phyloP scores from a whole-genome alignment of 1,140 invertebrate species.

The Drosophila triauraria region DNA sequence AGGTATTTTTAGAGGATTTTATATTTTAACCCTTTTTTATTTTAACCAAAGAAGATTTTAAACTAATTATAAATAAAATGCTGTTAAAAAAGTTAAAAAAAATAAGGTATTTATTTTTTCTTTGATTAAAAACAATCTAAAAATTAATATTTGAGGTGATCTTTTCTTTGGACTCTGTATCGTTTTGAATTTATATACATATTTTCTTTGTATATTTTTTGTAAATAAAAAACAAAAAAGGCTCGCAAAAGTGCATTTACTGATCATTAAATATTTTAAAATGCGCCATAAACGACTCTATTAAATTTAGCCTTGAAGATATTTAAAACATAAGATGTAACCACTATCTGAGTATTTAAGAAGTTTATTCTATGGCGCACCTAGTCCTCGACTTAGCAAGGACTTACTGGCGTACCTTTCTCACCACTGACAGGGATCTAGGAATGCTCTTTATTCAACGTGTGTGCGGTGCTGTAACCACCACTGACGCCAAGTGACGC shows the following conservation, averaged over 20 bases:
- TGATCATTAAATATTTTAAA: not conserved
- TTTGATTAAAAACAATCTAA: too few relatives aligned
- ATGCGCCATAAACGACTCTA: not conserved
- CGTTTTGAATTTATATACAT: too few relatives aligned
- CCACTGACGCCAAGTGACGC: conserved; percentile 58
- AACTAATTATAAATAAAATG: too few relatives aligned
- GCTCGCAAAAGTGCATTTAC: not conserved
- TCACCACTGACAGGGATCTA: conserved; percentile 24
- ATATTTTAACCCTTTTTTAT: too few relatives aligned
- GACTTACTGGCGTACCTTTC: not conserved
- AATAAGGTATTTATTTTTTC: too few relatives aligned
- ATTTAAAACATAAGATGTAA: not conserved
- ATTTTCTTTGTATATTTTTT: too few relatives aligned
- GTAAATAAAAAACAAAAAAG: not conserved
- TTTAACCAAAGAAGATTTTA: not conserved
- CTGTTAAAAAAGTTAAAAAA: too few relatives aligned
- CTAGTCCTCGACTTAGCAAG: not conserved
- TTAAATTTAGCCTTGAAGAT: not conserved
- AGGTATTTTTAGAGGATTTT: not conserved
- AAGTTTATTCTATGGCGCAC: too few relatives aligned
- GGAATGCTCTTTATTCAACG: not conserved
- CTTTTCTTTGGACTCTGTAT: too few relatives aligned
- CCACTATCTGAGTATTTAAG: not conserved
- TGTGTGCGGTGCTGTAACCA: conserved; percentile 49
- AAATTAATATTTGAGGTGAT: too few relatives aligned